Evolutionary conservation across 2,797 vertebrate genomes (phyloP), one percentile per base, ranked within the genome.

Genomic region (Podarcis siculus): DNA sequence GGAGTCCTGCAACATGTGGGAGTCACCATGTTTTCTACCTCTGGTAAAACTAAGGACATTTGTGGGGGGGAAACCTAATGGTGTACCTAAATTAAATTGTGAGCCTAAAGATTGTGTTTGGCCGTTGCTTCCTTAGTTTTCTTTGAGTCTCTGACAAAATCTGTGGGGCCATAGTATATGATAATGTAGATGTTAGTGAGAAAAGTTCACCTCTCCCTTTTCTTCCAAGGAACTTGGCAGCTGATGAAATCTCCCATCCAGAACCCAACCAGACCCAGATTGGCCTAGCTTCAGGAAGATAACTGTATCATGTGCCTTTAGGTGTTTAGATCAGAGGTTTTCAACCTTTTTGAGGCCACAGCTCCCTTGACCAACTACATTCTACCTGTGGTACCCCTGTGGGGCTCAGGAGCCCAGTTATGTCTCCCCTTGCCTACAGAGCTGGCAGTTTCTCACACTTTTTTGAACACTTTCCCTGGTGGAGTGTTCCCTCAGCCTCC

Each of bases 91-190:
- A 67, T 83, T 61, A 85, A 75, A 3, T 66, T 64, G 35, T 8
- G 72, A 30, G 83, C 73, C 13, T 15, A 87, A 89, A 88, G 30
- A 73, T 25, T 87, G 10, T 71, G 79, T 58, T 13, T 81, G 5
- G 35, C 1, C n/a, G 0, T 0, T 67, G n/a, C 82, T 91, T 87
- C 79, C 67, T 32, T 78, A 49, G 19, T 45, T 1, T 72, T 13
- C 39, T 72, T 90, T 27, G 83, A 32, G n/a, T 58, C 86, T 88
- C n/a, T 45, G 88, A 82, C 12, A 89, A 91, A 78, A 66, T 69
- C 27, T 39, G 58, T 72, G 30, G 67, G 76, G 92, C 12, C 1
- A 3, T n/a, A 0, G 0, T 80, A 30, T 88, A 42, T 88, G 8
- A 1, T 15, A 23, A 37, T 61, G 42, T 17, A 2, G 27, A 3